Conservation (phyloP, 2,113 vertebrate species). For the Ovis canadensis region DNA sequence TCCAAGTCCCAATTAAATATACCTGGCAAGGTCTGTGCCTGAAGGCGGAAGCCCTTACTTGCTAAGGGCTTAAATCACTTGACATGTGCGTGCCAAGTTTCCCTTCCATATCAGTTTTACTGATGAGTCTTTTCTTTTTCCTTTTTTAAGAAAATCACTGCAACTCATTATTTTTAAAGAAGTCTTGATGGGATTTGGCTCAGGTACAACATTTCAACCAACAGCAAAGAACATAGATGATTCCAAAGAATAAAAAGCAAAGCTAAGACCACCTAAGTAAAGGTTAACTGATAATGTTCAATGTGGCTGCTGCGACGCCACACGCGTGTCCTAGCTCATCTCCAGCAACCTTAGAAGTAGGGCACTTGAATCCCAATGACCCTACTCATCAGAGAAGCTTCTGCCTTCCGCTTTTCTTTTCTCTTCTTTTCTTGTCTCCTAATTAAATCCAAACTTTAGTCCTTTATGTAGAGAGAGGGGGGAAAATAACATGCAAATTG, state of each 20-base stretch:
- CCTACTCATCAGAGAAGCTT: background rate
- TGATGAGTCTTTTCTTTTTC: constrained; percentile 56
- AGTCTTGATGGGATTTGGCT: constrained; percentile 50
- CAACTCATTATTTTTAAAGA: constrained; percentile 58
- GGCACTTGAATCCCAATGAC: background rate
- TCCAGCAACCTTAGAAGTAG: background rate
- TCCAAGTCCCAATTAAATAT: constrained; percentile 46
- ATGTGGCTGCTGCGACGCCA: accelerated
- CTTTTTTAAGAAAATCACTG: constrained; percentile 52
- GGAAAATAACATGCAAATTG: background rate
- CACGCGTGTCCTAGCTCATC: background rate
- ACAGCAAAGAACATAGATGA: background rate
- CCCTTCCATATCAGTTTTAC: constrained; percentile 3
- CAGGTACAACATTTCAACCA: constrained; percentile 51
- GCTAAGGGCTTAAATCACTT: constrained; percentile 49
- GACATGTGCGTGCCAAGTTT: constrained; percentile 11
- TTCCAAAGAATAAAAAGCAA: constrained; percentile 18
- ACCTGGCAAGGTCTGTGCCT: background rate
- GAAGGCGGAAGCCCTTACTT: background rate
- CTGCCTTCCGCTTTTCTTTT: background rate
- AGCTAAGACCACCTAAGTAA: constrained; percentile 5
- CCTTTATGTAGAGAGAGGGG: background rate
- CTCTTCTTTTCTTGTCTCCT: background rate
- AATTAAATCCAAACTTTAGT: background rate
- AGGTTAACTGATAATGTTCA: background rate